A percentile compares a stretch with the other conserved stretches of the same genome.
Conservation (phyloP, 2,797 vertebrate genomes). For the Malacoctenus gilli region DNA sequence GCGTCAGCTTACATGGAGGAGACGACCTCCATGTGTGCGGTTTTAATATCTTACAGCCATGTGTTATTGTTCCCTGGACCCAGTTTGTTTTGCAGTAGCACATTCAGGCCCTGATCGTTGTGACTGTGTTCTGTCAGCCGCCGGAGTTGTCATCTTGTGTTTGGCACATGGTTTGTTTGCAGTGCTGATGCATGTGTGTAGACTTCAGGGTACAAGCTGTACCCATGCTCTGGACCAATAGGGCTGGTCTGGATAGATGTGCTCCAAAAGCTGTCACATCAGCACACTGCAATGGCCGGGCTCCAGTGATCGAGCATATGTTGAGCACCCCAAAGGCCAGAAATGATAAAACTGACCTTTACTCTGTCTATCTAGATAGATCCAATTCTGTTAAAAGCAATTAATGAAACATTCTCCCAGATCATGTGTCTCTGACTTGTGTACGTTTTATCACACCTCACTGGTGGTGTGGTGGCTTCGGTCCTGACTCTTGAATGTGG, state of each 20-base stretch:
- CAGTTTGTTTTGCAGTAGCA: background rate
- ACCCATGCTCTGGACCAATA: constrained; percentile 20
- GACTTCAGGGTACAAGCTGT: constrained; percentile 24
- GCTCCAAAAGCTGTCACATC: constrained; percentile 50
- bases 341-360: background rate
- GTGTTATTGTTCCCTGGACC: constrained; percentile 19
- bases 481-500: too few species aligned
- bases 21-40: too few species aligned
- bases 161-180: constrained; percentile 30
- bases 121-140: background rate
- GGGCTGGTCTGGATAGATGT: constrained; percentile 31
- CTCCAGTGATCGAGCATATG: constrained; percentile 24
- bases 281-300: constrained; percentile 26
- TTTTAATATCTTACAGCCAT: constrained; percentile 37
- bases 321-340: background rate
- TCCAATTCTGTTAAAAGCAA: too few species aligned
- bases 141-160: constrained; percentile 20
- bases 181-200: constrained; percentile 14
- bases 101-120: constrained; percentile 1
- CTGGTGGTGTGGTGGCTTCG: too few species aligned
- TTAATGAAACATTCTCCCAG: too few species aligned
- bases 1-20: too few species aligned
- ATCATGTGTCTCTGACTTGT: too few species aligned
- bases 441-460: too few species aligned
- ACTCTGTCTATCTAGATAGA: too few species aligned